phyloP scores from a whole-genome alignment of 23 tunicate genomes.

The Ascidia mentula region DNA sequence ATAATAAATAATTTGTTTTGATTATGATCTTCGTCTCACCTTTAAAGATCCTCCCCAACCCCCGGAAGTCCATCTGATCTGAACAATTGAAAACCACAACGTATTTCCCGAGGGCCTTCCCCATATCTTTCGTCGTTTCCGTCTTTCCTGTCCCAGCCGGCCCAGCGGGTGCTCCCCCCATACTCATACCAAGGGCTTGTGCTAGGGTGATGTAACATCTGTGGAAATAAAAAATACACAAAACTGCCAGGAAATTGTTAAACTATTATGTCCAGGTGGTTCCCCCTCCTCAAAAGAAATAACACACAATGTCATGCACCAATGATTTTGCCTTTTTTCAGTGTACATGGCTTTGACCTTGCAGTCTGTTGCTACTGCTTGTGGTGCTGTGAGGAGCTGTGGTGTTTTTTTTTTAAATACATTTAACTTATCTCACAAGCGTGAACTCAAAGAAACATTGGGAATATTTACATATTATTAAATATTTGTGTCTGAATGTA shows the following conservation, averaged over 20 bases:
- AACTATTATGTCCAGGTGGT: no score
- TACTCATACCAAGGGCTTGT: constrained; percentile 94
- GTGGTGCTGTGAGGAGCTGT: no score
- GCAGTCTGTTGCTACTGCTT: no score
- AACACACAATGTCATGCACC: no score
- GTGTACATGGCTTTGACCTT: no score
- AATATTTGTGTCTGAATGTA: no score
- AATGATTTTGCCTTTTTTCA: no score
- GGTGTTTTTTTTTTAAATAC: neutral
- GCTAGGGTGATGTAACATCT: constrained; percentile 97
- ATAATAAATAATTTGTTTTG: neutral
- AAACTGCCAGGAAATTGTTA: no score
- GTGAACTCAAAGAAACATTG: no score
- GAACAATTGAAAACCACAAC: constrained; percentile 97
- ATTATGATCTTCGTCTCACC: constrained; percentile 24
- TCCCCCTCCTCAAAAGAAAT: no score
- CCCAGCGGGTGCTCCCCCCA: constrained; percentile 99
- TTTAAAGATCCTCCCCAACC: constrained; percentile 89
- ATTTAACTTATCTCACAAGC: no score
- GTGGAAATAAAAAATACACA: neutral
- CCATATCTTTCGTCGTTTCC: constrained; percentile 96
- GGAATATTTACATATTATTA: no score
- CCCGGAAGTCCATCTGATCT: constrained; percentile 96
- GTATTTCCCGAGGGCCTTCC: constrained; percentile 93
- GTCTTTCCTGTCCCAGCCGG: constrained; percentile 98